A percentile compares a stretch with the other conserved stretches of the same genome.
These are phyloP conservation scores for Rhinatrema bivittatum DNA, from an alignment of 2,797 vertebrate species.

Conservation along the genomic window DNA sequence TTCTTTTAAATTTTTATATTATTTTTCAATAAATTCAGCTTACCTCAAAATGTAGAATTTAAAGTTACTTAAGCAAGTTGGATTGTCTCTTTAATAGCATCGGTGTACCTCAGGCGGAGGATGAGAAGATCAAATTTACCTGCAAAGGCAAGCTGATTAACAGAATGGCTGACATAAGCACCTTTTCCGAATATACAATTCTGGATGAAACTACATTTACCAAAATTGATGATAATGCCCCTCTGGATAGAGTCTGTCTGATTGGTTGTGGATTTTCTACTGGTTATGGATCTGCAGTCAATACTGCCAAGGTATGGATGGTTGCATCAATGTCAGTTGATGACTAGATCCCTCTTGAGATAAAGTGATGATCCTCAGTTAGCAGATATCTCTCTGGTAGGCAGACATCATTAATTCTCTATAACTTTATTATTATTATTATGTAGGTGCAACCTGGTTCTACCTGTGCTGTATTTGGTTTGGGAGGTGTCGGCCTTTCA, in stretches of 20 bases:
- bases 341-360: no score
- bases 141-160: slow-evolving; percentile 60
- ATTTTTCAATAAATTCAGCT: no score
- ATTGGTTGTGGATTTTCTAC: slow-evolving; percentile 59
- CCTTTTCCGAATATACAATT: slow-evolving; percentile 67
- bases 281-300: slow-evolving; percentile 61
- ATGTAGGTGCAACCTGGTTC: slow-evolving; percentile 75
- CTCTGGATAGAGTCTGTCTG: slow-evolving; percentile 58
- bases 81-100: not conserved
- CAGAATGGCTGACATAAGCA: slow-evolving; percentile 54
- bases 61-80: no score
- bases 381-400: no score
- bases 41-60: no score
- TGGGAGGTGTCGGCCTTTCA: slow-evolving; percentile 80
- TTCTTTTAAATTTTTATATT: no score
- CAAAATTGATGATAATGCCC: slow-evolving; percentile 49
- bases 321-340: no score
- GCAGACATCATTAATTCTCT: no score
- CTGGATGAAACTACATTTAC: slow-evolving; percentile 38
- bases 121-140: slow-evolving; percentile 55
- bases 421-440: no score
- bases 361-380: no score
- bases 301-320: slow-evolving; percentile 53
- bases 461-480: slow-evolving; percentile 75
- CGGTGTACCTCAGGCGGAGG: slow-evolving; percentile 25